Base-by-base conservation (phyloP, 2,888 invertebrate genomes). In the Ligdia adustata region DNA sequence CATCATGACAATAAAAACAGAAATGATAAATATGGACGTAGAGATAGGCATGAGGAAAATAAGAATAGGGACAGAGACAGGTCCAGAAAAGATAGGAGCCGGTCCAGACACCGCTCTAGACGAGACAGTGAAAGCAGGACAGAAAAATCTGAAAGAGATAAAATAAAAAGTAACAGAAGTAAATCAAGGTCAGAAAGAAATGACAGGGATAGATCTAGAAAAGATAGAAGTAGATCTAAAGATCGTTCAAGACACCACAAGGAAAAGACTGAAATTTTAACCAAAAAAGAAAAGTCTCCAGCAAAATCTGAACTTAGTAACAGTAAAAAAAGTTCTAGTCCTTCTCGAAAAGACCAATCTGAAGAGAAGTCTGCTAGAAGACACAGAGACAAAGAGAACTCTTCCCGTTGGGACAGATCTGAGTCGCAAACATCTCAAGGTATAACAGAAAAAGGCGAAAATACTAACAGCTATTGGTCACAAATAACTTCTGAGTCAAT, bases 41-140 rank as follows among this genome's bases (percentile, higher is more conserved):
- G 69, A 43, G 73, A 75, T 52, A 78, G 62, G 45, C 55, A 68
- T 49, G 67, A 74, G 62, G 62, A 15, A 78, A 39, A 63, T 33
- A 45, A 61, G 65, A 2, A 55, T 29, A 47, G 51, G 60, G 54
- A 52, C 31, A 47, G 48, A 43, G 51, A 57, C 28, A 57, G 55
- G 39, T 33, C 34, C 22, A 46, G 22, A n/a, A 58, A 46, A 51
- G 51, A 54, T 22, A 43, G 46, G 22, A 62, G 42, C 7, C 16
- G 15, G 20, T 55, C 66, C 16, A 53, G 42, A 29, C 52, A 43
- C 2, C 47, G 44, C 26, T 43, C 28, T 46, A 49, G 43, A 44
- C 13, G 18, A 50, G 22, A 15, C 9, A 24, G 6, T 35, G 34
- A 29, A 13, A 39, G 45, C 28, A 58, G 38, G 6, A 27, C 7